A percentile compares a stretch with the other conserved stretches of the same genome.
Evolutionary conservation across 2,113 vertebrate species (phyloP).

Genomic region (Phalacrocorax brasilianus): DNA sequence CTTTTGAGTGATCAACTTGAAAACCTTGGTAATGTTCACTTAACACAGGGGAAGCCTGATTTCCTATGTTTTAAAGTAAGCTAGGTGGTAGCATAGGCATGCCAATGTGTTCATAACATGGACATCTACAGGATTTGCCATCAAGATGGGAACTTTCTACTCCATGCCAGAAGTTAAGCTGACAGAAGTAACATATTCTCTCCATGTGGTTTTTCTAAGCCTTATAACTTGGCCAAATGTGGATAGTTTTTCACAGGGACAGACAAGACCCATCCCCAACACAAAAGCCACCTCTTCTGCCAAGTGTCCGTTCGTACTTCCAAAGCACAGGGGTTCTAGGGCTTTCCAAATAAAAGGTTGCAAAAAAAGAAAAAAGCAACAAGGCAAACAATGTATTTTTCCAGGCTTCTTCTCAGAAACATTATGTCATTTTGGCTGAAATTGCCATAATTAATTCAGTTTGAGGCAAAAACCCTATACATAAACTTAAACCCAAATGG

Average conservation of each 20-base stretch:
- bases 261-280: constrained; percentile 19
- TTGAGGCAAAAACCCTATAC: not conserved
- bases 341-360: constrained; percentile 49
- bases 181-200: not conserved
- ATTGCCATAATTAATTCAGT: not conserved
- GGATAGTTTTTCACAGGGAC: constrained; percentile 37
- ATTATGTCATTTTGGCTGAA: constrained; percentile 32
- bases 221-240: constrained; percentile 21
- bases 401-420: constrained; percentile 46
- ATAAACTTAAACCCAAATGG: not conserved
- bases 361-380: not conserved
- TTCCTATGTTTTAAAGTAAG: not conserved
- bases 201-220: not conserved
- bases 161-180: not conserved
- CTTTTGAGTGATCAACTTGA: not conserved
- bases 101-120: no score
- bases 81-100: not conserved
- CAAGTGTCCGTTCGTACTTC: constrained; percentile 22
- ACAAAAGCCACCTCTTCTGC: constrained; percentile 59
- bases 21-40: not conserved
- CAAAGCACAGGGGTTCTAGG: constrained; percentile 43
- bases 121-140: not conserved
- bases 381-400: constrained; percentile 47
- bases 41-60: not conserved
- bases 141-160: not conserved